Conservation (phyloP, 2,113 vertebrate species). For the Pantherophis guttatus region DNA sequence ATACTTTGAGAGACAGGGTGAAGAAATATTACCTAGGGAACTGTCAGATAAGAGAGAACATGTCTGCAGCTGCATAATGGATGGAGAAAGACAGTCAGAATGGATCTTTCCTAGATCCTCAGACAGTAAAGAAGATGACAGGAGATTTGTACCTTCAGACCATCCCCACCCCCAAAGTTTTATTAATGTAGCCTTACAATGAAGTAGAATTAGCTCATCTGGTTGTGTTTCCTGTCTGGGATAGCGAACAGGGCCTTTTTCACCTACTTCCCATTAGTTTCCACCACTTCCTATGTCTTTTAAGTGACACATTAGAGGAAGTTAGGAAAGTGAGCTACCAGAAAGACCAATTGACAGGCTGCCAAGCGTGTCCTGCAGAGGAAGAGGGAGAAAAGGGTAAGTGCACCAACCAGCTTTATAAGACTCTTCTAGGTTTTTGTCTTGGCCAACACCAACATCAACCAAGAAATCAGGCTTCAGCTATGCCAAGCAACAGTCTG, state of each 20-base stretch:
- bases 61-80: neutral
- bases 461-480: neutral
- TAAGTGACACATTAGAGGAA: neutral
- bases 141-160: neutral
- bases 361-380: neutral
- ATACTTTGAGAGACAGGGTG: neutral
- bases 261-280: neutral
- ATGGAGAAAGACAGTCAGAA: neutral
- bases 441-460: neutral
- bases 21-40: neutral
- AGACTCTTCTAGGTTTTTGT: neutral
- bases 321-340: neutral
- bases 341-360: neutral
- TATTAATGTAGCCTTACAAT: neutral
- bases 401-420: neutral
- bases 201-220: neutral
- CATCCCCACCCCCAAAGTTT: neutral
- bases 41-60: neutral
- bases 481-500: neutral
- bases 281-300: neutral
- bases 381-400: neutral
- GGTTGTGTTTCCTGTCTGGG: neutral
- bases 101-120: neutral
- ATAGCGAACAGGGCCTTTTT: neutral
- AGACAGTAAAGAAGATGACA: neutral